Evolutionary conservation across 2,888 invertebrate species (phyloP), one percentile per base, ranked within the genome.

Genomic region (Acronicta aceris): DNA sequence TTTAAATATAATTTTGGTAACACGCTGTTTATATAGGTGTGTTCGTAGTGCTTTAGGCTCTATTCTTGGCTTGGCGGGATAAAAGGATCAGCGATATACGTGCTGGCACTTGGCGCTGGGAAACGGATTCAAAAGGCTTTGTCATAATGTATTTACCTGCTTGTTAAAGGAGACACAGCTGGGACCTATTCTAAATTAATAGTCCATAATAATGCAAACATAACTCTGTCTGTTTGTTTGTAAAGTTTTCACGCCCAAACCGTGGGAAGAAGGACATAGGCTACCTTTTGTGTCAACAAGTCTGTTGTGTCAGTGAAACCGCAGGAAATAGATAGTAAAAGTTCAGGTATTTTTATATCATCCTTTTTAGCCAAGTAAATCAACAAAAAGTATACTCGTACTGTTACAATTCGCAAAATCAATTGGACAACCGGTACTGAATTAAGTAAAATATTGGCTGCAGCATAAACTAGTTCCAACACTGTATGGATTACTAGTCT

Each of bases 381-480:
- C 9, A 30, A 9, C 9, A 33, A 38, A n/a, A 38, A 38, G 38
- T 38, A 1, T 6, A 6, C n/a, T n/a, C n/a, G 0, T 6, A 60
- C 52, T n/a, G 50, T 54, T 57, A 41, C 53, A 53, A 43, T 54
- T 57, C 49, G 58, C 46, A 30, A 65, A 69, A 59, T 66, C 56
- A 66, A 66, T 71, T 55, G 47, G 45, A 57, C 53, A 54, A 59
- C 73, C 50, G 58, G 40, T 59, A 49, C 59, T 47, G 49, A 46
- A 71, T 47, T 56, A 45, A 59, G 47, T 70, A 51, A 67, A 74
- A 70, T 70, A 77, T 72, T 65, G 69, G 48, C 43, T 61, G 54
- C 45, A n/a, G 49, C 45, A 52, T 47, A 17, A 67, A 66, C 56
- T 67, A 59, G 54, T 61, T 59, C 51, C 46, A 17, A 51, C 48